A percentile compares a stretch with the other conserved stretches of the same genome.
These are phyloP conservation scores for Donacobius atricapilla DNA, from an alignment of 2,113 vertebrate genomes.

Conservation along the genomic window DNA sequence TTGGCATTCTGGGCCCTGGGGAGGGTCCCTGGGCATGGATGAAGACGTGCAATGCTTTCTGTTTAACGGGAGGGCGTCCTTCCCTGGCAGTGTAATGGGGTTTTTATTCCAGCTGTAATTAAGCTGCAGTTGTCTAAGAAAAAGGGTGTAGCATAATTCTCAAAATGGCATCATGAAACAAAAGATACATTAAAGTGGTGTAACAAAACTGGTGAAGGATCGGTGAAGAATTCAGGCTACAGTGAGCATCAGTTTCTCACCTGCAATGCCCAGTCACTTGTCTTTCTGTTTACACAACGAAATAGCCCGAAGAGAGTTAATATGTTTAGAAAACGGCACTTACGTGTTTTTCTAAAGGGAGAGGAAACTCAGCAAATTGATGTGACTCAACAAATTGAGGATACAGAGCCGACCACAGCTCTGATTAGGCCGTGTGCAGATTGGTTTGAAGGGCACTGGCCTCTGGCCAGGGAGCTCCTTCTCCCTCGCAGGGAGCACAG, in stretches of 20 bases:
- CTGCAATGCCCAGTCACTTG: not conserved
- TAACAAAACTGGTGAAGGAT: not conserved
- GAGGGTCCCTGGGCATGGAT: not conserved
- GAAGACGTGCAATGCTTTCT: not conserved
- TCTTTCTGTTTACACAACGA: constrained; percentile 36
- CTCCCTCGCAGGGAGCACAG: not conserved
- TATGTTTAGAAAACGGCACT: not conserved
- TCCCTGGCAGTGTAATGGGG: not conserved
- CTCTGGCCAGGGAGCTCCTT: constrained; percentile 21
- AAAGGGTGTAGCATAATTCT: not conserved
- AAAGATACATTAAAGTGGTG: not conserved
- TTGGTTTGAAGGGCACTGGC: constrained; percentile 19
- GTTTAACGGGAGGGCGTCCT: rapidly evolving
- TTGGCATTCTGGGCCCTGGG: not conserved
- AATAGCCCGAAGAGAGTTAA: constrained; percentile 24
- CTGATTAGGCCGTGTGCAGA: constrained; percentile 33
- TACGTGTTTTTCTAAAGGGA: not conserved
- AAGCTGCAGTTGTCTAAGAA: not conserved
- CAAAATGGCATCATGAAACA: not conserved
- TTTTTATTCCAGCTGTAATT: not conserved
- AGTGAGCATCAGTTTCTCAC: not conserved
- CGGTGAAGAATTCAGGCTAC: not conserved
- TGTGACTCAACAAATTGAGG: constrained; percentile 58
- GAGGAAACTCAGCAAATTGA: constrained; percentile 54
- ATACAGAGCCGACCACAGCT: not conserved